Conservation (phyloP, 53 echinoderm and acorn worm genomes). For the Astropecten irregularis region DNA sequence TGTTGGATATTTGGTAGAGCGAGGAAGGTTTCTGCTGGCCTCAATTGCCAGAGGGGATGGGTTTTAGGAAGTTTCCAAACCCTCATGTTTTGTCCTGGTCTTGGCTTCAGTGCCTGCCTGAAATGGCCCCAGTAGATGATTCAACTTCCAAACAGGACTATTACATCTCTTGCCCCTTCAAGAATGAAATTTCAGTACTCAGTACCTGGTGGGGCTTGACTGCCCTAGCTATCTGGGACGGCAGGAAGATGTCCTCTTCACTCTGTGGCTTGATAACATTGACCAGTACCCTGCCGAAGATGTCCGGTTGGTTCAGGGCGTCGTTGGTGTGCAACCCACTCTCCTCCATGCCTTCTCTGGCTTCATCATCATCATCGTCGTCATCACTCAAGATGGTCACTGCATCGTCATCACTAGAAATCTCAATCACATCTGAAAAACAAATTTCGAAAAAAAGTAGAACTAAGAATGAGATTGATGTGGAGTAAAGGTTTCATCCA, state of each 20-base stretch:
- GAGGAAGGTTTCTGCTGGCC: too few relatives aligned
- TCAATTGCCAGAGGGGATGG: too few relatives aligned
- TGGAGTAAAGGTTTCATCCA: background rate
- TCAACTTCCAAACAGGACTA: too few relatives aligned
- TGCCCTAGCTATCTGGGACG: slow-evolving; percentile 55
- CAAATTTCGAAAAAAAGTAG: background rate
- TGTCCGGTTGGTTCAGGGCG: slow-evolving; percentile 72
- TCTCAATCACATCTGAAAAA: slow-evolving; percentile 70
- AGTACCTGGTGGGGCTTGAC: slow-evolving; percentile 93
- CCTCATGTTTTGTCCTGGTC: too few relatives aligned
- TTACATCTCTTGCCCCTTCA: too few relatives aligned
- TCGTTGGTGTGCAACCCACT: slow-evolving; percentile 93
- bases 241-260: slow-evolving; percentile 86
- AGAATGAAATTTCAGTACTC: too few relatives aligned
- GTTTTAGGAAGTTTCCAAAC: too few relatives aligned
- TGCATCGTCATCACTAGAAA: slow-evolving; percentile 91
- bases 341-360: slow-evolving; percentile 59
- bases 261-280: slow-evolving; percentile 82
- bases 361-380: slow-evolving; percentile 56
- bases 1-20: too few relatives aligned
- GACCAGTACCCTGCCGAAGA: slow-evolving; percentile 83
- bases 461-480: background rate
- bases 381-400: slow-evolving; percentile 82
- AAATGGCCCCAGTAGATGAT: too few relatives aligned
- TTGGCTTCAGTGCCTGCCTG: too few relatives aligned